These are phyloP conservation scores for Lamellibrachia columna DNA, from an alignment of 2,888 invertebrate species.

Conservation along the genomic window DNA sequence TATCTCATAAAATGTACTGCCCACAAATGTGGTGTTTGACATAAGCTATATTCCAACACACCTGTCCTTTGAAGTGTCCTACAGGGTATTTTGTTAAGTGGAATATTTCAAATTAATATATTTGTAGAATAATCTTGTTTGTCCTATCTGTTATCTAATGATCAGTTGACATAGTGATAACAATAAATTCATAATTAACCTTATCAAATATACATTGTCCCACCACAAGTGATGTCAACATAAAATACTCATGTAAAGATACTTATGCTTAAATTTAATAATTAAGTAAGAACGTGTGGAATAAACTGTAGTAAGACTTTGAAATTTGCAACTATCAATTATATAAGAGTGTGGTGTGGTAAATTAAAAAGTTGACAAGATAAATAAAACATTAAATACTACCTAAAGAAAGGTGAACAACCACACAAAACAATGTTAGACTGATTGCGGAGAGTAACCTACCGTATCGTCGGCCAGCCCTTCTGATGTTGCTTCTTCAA, in stretches of 20 bases:
- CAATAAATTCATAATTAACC: no score
- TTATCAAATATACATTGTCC: no score
- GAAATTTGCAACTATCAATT: not conserved
- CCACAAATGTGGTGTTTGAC: no score
- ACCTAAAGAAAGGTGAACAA: not conserved
- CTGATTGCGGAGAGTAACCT: conserved; percentile 13
- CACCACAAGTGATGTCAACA: no score
- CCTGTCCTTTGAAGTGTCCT: no score
- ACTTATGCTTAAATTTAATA: no score
- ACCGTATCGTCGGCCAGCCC: conserved; percentile 61
- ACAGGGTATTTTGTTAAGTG: not conserved
- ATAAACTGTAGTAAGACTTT: not conserved
- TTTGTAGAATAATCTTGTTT: not conserved
- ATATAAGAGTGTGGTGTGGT: not conserved
- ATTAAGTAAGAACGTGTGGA: no score
- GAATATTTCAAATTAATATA: not conserved
- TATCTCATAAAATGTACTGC: no score
- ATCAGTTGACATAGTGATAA: no score
- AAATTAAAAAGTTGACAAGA: not conserved
- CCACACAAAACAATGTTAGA: not conserved
- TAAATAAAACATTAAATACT: not conserved
- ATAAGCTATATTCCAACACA: no score
- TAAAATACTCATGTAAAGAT: no score
- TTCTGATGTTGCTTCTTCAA: conserved; percentile 61
- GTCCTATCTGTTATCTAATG: no score